Conservation (phyloP, 2,797 vertebrate genomes). For the Enteromius paludinosus region DNA sequence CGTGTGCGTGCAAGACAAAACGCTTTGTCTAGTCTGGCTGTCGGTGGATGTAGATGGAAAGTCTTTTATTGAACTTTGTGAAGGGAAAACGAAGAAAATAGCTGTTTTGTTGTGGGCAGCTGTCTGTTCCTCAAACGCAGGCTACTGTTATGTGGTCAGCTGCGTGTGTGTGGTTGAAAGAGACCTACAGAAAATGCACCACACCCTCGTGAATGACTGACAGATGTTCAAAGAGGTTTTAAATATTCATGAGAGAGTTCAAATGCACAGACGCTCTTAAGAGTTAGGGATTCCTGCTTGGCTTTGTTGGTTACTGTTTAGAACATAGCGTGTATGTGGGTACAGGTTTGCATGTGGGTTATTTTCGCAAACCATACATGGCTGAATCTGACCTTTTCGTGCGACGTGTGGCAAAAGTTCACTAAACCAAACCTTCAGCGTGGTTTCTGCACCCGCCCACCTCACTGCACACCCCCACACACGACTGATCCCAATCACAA, state of each 20-base stretch:
- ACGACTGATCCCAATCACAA: conserved; percentile 55
- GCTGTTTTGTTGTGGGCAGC: conserved; percentile 55
- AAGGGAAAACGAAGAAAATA: background rate
- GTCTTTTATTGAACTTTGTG: background rate
- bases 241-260: conserved; percentile 66
- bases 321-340: conserved; percentile 60
- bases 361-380: conserved; percentile 64
- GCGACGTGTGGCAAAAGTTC: conserved; percentile 70
- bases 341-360: conserved; percentile 56
- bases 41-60: conserved; percentile 45
- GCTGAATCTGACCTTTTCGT: conserved; percentile 76
- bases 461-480: conserved; percentile 55
- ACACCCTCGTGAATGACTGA: conserved; percentile 58
- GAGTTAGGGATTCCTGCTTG: conserved; percentile 6
- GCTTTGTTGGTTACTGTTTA: conserved; percentile 72
- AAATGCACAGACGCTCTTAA: conserved; percentile 37
- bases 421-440: conserved; percentile 63
- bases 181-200: conserved; percentile 35
- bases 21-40: conserved; percentile 32
- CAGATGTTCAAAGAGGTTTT: conserved; percentile 64
- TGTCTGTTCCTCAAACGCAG: conserved; percentile 45
- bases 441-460: conserved; percentile 62
- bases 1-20: background rate
- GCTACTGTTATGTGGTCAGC: conserved; percentile 56
- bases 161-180: conserved; percentile 37